Conservation (phyloP, 2,797 vertebrate species). For the Argyrosomus regius region DNA sequence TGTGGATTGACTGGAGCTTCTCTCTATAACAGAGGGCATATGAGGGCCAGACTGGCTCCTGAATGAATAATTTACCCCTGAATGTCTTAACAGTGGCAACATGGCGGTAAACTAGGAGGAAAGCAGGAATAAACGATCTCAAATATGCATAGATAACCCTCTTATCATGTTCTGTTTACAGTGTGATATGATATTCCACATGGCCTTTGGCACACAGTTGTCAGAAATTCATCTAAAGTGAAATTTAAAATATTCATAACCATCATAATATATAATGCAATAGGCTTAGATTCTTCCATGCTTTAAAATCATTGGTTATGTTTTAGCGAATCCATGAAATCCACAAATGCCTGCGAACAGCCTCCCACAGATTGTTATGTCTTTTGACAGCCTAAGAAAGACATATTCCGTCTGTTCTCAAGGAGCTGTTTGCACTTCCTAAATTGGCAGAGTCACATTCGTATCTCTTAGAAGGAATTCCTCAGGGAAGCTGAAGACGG, state of each 20-base stretch:
- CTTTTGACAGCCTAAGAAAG: conserved; percentile 64
- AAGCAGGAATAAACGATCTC: conserved; percentile 14
- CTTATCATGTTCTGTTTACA: conserved; percentile 49
- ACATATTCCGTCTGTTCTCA: conserved; percentile 59
- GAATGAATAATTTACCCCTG: conserved; percentile 63
- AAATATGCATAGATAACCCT: conserved; percentile 46
- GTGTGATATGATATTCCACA: conserved; percentile 29
- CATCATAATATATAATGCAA: conserved; percentile 50
- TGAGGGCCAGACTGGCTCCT: conserved; percentile 57
- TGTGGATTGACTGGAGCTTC: conserved; percentile 30
- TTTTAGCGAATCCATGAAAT: conserved; percentile 56
- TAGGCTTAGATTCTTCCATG: conserved; percentile 38
- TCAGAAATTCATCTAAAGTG: conserved; percentile 46
- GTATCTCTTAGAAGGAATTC: conserved; percentile 63
- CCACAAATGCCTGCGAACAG: conserved; percentile 52
- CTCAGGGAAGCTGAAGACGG: conserved; percentile 51
- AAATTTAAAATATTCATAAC: conserved; percentile 53
- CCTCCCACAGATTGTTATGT: conserved; percentile 57
- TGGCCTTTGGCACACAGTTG: conserved; percentile 21
- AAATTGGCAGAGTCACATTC: conserved; percentile 61
- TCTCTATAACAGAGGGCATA: conserved; percentile 54
- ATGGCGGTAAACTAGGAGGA: conserved; percentile 14
- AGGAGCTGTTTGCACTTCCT: conserved; percentile 56
- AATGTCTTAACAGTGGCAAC: conserved; percentile 48
- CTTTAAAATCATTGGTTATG: conserved; percentile 37